Percentiles rank a stretch among this genome's conserved stretches.
Conservation (phyloP, 2,797 vertebrate species). For the Pantherophis alleghaniensis region DNA sequence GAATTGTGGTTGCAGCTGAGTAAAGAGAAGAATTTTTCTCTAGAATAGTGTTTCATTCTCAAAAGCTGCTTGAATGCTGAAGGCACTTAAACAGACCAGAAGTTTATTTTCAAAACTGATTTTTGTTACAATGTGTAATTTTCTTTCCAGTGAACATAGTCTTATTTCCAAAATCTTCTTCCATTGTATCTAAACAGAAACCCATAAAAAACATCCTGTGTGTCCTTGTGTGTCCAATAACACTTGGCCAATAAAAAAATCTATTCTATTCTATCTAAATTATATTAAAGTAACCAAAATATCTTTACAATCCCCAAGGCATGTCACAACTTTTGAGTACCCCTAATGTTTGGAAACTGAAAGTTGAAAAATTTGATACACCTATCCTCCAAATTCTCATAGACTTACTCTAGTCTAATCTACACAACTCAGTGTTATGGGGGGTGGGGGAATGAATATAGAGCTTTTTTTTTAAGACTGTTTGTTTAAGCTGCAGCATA, state of each 20-base stretch:
- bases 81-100: background rate
- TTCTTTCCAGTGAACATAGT: background rate
- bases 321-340: too few relatives aligned
- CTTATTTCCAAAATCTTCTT: background rate
- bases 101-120: background rate
- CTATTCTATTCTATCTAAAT: too few relatives aligned
- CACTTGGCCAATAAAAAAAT: too few relatives aligned
- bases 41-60: background rate
- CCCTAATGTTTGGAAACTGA: too few relatives aligned
- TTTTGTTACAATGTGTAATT: background rate
- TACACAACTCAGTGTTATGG: background rate
- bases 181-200: background rate
- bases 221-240: too few relatives aligned
- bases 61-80: background rate
- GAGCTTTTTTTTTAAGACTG: background rate
- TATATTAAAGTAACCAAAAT: too few relatives aligned
- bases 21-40: background rate
- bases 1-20: background rate
- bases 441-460: background rate
- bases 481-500: background rate
- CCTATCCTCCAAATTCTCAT: background rate
- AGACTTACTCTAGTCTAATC: background rate
- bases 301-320: too few relatives aligned
- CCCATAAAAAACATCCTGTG: background rate
- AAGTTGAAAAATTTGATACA: too few relatives aligned